phyloP scores from a whole-genome alignment of 2,113 vertebrate species.

The Papio anubis region DNA sequence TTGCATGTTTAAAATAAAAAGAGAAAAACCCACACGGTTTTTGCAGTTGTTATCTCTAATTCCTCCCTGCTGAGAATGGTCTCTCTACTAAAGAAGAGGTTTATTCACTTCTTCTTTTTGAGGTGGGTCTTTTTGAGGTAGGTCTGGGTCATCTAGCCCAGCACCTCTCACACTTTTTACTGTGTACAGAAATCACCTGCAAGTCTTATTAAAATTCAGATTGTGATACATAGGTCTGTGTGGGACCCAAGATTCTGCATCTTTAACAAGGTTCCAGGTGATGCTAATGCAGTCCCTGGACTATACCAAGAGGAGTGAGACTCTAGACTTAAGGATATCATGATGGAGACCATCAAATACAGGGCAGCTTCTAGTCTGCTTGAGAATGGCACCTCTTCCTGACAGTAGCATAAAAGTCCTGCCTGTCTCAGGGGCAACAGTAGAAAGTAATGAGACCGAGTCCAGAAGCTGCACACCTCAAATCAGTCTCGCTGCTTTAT shows the following conservation, averaged over 20 bases:
- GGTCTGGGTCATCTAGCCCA: not conserved
- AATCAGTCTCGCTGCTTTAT: constrained; percentile 28
- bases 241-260: not conserved
- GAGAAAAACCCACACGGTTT: constrained; percentile 76
- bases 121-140: not conserved
- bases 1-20: constrained; percentile 94
- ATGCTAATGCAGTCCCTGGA: not conserved
- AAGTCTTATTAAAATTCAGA: not conserved
- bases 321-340: not conserved
- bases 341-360: not conserved
- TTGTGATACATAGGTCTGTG: not conserved
- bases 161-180: not conserved
- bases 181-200: not conserved
- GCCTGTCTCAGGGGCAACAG: not conserved
- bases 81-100: constrained; percentile 38
- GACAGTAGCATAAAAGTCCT: not conserved
- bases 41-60: constrained; percentile 85
- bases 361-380: not conserved
- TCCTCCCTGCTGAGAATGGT: constrained; percentile 78
- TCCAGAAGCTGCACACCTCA: constrained; percentile 22
- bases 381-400: not conserved
- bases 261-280: not conserved
- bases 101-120: not conserved
- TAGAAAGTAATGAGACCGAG: constrained; percentile 51
- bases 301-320: not conserved